Conservation (phyloP, 2,113 vertebrate species). For the Fregata magnificens region DNA sequence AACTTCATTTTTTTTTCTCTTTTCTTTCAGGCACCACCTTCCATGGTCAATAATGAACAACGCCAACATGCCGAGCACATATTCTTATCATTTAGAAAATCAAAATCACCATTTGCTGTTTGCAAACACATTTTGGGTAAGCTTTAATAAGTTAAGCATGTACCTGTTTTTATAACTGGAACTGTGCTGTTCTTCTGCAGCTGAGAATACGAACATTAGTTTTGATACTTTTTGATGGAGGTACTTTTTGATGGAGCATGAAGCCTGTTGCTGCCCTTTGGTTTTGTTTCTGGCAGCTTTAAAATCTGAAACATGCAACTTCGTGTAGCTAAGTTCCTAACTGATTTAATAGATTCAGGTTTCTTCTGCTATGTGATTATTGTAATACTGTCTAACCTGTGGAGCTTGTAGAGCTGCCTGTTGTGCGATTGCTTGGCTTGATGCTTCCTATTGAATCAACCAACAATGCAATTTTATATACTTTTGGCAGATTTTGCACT, state of each 20-base stretch:
- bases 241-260: background rate
- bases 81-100: constrained; percentile 98
- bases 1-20: background rate
- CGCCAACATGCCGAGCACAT: constrained; percentile 97
- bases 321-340: background rate
- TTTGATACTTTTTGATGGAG: background rate
- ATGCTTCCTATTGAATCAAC: background rate
- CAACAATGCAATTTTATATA: background rate
- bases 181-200: background rate
- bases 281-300: background rate
- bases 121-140: constrained; percentile 99
- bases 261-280: background rate
- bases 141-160: background rate
- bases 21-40: constrained; percentile 89
- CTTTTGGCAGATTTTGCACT: background rate
- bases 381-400: background rate
- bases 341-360: background rate
- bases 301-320: background rate
- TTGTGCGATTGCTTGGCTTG: background rate
- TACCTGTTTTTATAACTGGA: background rate
- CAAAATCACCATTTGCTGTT: constrained; percentile 97
- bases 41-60: constrained; percentile 98
- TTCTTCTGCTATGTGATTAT: background rate
- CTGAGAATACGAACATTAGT: background rate
- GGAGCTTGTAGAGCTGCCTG: background rate